Evolutionary conservation across 2,797 vertebrate species (phyloP).

Genomic region (Balearica regulorum): DNA sequence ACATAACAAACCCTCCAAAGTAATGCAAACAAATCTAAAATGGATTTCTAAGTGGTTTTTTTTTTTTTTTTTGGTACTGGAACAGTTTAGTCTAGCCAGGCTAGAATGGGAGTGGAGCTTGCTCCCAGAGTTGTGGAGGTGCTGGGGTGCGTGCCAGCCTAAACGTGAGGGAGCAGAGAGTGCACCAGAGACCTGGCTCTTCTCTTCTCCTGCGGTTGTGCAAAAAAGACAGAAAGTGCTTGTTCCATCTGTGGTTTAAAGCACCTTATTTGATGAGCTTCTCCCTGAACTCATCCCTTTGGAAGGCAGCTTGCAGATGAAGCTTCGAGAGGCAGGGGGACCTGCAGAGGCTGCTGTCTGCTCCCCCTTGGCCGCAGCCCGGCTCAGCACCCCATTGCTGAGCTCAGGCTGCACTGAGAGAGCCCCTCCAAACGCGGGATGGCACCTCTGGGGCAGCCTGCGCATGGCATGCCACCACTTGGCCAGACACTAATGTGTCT

Average conservation of each 20-base stretch:
- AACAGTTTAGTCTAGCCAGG: background rate
- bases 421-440: background rate
- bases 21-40: slow-evolving; percentile 9
- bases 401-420: background rate
- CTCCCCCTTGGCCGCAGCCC: fast-evolving
- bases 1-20: slow-evolving; percentile 4
- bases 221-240: background rate
- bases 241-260: background rate
- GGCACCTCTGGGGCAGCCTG: background rate
- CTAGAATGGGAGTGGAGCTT: background rate
- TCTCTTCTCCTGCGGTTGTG: background rate
- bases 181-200: fast-evolving
- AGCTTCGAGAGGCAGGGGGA: background rate
- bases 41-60: slow-evolving; percentile 1
- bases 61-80: background rate
- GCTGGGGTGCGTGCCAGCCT: background rate
- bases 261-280: background rate
- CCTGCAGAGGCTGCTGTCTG: background rate
- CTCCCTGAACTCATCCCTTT: background rate
- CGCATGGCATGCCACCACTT: fast-evolving
- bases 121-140: background rate
- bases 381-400: fast-evolving
- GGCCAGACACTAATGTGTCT: background rate
- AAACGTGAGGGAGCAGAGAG: background rate
- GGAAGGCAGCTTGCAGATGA: background rate